A percentile compares a stretch with the other conserved stretches of the same genome.
Conservation (phyloP, 2,888 invertebrate species). For the Branchellion lobata region DNA sequence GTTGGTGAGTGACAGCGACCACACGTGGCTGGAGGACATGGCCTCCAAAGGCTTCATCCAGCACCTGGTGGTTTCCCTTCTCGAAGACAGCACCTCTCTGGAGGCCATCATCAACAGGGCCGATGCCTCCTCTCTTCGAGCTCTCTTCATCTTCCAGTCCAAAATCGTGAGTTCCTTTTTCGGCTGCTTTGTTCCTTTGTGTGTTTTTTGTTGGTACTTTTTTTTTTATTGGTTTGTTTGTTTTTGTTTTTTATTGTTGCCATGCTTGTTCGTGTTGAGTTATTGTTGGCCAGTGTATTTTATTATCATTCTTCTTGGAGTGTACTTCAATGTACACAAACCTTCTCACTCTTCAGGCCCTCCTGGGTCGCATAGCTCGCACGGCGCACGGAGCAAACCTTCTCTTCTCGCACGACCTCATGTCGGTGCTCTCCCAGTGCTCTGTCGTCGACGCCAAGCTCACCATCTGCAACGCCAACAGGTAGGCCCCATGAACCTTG, state of each 20-base stretch:
- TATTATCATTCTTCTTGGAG: no score
- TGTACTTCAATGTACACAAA: no score
- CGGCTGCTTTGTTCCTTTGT: not conserved
- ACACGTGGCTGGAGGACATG: constrained; percentile 68
- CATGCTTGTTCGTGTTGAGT: not conserved
- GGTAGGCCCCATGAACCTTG: constrained; percentile 50
- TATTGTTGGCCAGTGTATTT: no score
- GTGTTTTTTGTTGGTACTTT: no score
- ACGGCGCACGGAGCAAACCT: constrained; percentile 58
- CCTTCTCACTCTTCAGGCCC: constrained; percentile 54
- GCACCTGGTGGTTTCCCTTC: constrained; percentile 77
- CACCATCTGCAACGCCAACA: constrained; percentile 53
- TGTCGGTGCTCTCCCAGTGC: constrained; percentile 58
- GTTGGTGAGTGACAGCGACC: constrained; percentile 70
- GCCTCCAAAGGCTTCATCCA: constrained; percentile 70
- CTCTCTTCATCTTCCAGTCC: constrained; percentile 81
- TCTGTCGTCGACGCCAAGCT: constrained; percentile 59
- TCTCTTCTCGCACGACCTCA: constrained; percentile 58
- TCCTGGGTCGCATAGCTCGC: constrained; percentile 58
- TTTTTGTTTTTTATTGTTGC: not conserved
- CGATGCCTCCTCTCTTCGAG: constrained; percentile 67
- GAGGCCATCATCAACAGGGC: constrained; percentile 55
- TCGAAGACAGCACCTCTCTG: constrained; percentile 71
- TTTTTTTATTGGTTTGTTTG: not conserved
- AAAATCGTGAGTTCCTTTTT: constrained; percentile 68